phyloP scores from a whole-genome alignment of 2,113 vertebrate species.

The Lampris incognitus region DNA sequence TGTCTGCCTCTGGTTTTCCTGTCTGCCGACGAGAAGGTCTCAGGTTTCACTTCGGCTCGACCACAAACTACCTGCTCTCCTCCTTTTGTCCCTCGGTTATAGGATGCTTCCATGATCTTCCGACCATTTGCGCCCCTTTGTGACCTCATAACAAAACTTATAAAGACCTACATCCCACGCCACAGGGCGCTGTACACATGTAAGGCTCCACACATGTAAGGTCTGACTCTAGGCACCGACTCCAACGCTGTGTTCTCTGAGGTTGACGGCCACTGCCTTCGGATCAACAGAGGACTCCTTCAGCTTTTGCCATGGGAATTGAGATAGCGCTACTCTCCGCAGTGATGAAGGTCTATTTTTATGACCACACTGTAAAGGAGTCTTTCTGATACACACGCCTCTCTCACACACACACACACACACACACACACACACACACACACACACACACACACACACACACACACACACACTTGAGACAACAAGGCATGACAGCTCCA shows the following conservation, averaged over 20 bases:
- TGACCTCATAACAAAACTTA: too few relatives aligned
- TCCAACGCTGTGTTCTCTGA: background rate
- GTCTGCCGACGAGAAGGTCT: too few relatives aligned
- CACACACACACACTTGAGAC: background rate
- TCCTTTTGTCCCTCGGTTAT: too few relatives aligned
- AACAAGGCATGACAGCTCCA: conserved; percentile 44
- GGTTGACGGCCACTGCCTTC: conserved; percentile 8
- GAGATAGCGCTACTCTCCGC: conserved; percentile 49
- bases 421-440: conserved; percentile 34
- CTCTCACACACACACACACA: conserved; percentile 11
- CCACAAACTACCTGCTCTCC: too few relatives aligned
- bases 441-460: conserved; percentile 6
- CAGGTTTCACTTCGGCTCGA: too few relatives aligned
- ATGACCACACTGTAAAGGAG: conserved; percentile 46
- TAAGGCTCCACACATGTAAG: conserved; percentile 6
- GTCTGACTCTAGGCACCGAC: too few relatives aligned
- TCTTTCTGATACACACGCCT: conserved; percentile 25
- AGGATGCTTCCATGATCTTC: too few relatives aligned
- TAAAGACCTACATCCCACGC: too few relatives aligned
- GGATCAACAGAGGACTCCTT: conserved; percentile 1
- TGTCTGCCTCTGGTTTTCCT: too few relatives aligned
- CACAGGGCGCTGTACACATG: background rate
- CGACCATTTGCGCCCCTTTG: too few relatives aligned
- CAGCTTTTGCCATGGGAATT: conserved; percentile 26
- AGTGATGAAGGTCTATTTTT: conserved; percentile 57